These are phyloP conservation scores for Synodontis membranacea DNA, from an alignment of 2,113 vertebrate genomes.

Conservation along the genomic window DNA sequence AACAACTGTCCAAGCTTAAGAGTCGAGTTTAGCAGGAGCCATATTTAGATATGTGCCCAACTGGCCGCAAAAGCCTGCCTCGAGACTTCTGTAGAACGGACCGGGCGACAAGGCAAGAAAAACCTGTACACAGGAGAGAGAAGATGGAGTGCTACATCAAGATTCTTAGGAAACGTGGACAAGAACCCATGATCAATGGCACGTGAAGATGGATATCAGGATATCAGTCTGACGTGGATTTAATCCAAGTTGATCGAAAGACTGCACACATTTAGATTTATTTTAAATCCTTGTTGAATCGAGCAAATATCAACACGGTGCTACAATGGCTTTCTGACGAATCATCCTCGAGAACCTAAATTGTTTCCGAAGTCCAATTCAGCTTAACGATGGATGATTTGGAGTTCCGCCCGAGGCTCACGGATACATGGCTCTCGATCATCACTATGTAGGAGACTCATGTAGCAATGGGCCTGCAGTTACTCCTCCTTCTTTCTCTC, in stretches of 20 bases:
- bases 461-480: slow-evolving; percentile 28
- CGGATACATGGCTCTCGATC: slow-evolving; percentile 25
- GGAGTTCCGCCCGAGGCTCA: background rate
- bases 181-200: slow-evolving; percentile 52
- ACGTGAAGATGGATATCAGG: slow-evolving; percentile 5
- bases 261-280: slow-evolving; percentile 55
- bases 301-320: slow-evolving; percentile 62
- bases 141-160: slow-evolving; percentile 69
- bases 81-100: slow-evolving; percentile 50
- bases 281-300: slow-evolving; percentile 59
- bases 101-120: slow-evolving; percentile 51
- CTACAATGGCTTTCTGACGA: slow-evolving; percentile 66
- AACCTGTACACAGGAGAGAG: slow-evolving; percentile 53
- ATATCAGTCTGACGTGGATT: background rate
- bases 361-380: slow-evolving; percentile 23
- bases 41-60: slow-evolving; percentile 47
- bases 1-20: slow-evolving; percentile 64
- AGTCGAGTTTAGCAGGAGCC: slow-evolving; percentile 59
- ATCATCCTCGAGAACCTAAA: slow-evolving; percentile 48
- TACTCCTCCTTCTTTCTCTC: slow-evolving; percentile 14
- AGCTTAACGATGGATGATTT: background rate
- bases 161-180: slow-evolving; percentile 6
- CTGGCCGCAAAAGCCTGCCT: slow-evolving; percentile 35
- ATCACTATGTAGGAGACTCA: slow-evolving; percentile 22
- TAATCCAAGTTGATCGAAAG: background rate